Evolutionary conservation across 2,797 vertebrate species (phyloP).

Genomic region (Smutsia temminckii): DNA sequence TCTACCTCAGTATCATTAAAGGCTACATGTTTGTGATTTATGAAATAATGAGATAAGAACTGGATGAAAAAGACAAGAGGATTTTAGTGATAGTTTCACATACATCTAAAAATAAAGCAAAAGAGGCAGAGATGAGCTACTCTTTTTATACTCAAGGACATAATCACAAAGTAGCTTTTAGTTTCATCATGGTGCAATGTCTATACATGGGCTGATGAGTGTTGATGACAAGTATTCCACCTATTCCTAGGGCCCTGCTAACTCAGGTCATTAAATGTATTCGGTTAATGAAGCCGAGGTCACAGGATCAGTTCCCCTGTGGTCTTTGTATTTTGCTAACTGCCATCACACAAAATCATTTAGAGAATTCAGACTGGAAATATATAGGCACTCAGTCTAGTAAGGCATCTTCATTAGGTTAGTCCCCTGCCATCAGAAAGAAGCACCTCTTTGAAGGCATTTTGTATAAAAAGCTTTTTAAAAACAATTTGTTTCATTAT

Average conservation of each 20-base stretch:
- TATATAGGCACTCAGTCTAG: constrained; percentile 49
- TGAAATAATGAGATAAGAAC: constrained; percentile 58
- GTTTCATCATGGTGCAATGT: constrained; percentile 52
- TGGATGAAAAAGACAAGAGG: constrained; percentile 56
- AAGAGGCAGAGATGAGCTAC: constrained; percentile 11
- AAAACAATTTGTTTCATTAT: constrained; percentile 46
- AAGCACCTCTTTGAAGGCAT: constrained; percentile 34
- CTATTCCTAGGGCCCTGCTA: constrained; percentile 48
- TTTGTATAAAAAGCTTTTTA: constrained; percentile 38
- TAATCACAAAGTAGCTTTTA: constrained; percentile 24
- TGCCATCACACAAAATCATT: constrained; percentile 63
- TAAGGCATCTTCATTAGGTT: constrained; percentile 69
- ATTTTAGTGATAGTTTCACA: constrained; percentile 49
- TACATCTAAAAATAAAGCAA: constrained; percentile 37
- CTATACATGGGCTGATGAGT: constrained; percentile 19
- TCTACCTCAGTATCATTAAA: constrained; percentile 60
- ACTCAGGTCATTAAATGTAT: constrained; percentile 62
- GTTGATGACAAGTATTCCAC: neutral
- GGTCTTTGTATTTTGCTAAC: constrained; percentile 65
- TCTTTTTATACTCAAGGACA: neutral
- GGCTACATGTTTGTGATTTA: constrained; percentile 69
- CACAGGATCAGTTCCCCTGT: constrained; percentile 49
- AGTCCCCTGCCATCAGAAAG: constrained; percentile 42
- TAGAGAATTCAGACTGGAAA: constrained; percentile 56
- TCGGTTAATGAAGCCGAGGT: constrained; percentile 69